A percentile compares a stretch with the other conserved stretches of the same genome.
These are phyloP conservation scores for Blomia tropicalis DNA, from an alignment of 2,888 invertebrate genomes.

Conservation along the genomic window DNA sequence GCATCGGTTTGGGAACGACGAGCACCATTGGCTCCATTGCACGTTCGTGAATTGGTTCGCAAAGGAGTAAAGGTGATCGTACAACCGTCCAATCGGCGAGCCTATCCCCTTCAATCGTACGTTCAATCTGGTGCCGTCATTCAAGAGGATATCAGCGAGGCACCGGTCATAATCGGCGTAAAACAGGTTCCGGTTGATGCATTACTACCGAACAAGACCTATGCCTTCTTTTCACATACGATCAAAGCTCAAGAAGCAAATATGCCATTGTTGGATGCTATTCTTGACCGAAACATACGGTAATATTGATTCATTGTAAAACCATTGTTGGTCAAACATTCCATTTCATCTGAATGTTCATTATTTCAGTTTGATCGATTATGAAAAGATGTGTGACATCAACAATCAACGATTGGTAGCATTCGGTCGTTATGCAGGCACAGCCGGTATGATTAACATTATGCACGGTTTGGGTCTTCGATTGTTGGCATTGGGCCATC, in stretches of 20 bases:
- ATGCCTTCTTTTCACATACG: slow-evolving; percentile 96
- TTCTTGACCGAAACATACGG: slow-evolving; percentile 54
- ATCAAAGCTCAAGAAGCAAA: slow-evolving; percentile 98
- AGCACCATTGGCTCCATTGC: slow-evolving; percentile 79
- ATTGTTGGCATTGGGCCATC: slow-evolving; percentile 84
- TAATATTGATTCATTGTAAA: not conserved
- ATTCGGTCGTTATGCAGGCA: slow-evolving; percentile 95
- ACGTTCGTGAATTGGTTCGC: slow-evolving; percentile 70
- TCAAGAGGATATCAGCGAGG: slow-evolving; percentile 90
- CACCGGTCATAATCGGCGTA: slow-evolving; percentile 89
- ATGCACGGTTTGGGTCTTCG: slow-evolving; percentile 88
- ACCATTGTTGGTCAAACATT: not conserved
- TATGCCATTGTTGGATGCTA: slow-evolving; percentile 88
- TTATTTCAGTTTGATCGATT: slow-evolving; percentile 64
- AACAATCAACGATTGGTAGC: slow-evolving; percentile 82
- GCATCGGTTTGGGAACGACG: slow-evolving; percentile 89
- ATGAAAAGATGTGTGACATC: slow-evolving; percentile 82
- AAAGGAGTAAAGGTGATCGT: slow-evolving; percentile 85
- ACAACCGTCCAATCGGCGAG: slow-evolving; percentile 90
- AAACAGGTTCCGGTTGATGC: slow-evolving; percentile 85
- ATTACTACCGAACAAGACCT: slow-evolving; percentile 86
- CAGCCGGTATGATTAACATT: slow-evolving; percentile 96
- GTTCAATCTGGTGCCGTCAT: slow-evolving; percentile 77
- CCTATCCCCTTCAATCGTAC: slow-evolving; percentile 94
- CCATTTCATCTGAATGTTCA: not conserved